Evolutionary conservation across 23 tunicate genomes (phyloP).

Genomic region (Trididemnum clinides): DNA sequence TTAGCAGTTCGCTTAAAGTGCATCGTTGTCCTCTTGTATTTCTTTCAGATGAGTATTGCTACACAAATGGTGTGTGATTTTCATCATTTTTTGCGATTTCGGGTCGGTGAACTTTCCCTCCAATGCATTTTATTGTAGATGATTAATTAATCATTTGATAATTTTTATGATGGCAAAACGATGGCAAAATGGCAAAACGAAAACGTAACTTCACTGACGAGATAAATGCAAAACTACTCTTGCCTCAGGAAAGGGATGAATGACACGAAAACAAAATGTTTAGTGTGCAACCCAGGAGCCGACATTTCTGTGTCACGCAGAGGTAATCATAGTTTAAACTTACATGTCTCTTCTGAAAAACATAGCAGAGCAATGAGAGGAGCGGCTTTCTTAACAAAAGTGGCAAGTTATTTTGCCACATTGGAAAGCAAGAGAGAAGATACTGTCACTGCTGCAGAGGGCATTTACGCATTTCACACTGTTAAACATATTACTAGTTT

Average conservation of each 20-base stretch:
- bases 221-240: background rate
- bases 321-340: background rate
- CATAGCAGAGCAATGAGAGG: conserved; percentile 6
- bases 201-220: background rate
- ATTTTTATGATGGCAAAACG: no score
- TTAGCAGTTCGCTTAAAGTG: no score
- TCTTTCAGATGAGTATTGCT: no score
- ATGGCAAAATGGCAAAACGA: no score
- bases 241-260: background rate
- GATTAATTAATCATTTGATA: no score
- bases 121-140: no score
- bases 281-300: conserved; percentile 5
- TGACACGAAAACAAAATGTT: background rate
- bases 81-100: no score
- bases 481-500: background rate
- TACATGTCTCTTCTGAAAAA: conserved; percentile 4
- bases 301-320: background rate
- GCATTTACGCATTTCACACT: conserved; percentile 6
- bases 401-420: conserved; percentile 2
- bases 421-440: background rate
- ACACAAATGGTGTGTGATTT: no score
- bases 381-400: background rate
- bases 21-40: no score
- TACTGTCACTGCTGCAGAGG: background rate
- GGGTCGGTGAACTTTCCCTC: no score